phyloP scores from a whole-genome alignment of 2,113 vertebrate species.

The Craseonycteris thonglongyai region DNA sequence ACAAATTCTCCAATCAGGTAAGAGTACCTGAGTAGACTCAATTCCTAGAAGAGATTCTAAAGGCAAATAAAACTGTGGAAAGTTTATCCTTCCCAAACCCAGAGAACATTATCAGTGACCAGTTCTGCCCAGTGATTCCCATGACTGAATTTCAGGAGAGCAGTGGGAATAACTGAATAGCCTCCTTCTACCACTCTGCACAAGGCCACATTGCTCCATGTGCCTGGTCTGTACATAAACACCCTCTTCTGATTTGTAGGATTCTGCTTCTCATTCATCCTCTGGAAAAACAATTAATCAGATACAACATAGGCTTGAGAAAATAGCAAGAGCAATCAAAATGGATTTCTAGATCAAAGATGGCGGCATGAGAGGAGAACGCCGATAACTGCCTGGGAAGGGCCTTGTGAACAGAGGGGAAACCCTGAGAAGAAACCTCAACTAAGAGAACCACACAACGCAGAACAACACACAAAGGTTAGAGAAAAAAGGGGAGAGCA shows the following conservation, averaged over 20 bases:
- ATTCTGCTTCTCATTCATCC: not conserved
- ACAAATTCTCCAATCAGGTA: not conserved
- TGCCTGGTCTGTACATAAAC: not conserved
- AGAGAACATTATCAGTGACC: rapidly evolving
- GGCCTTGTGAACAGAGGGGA: too few relatives aligned
- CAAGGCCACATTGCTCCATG: rapidly evolving
- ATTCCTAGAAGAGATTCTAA: not conserved
- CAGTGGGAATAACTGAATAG: not conserved
- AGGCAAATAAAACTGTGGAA: not conserved
- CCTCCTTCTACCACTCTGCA: not conserved
- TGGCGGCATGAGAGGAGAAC: too few relatives aligned
- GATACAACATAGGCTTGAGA: not conserved
- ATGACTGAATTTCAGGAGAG: not conserved
- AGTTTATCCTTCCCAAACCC: not conserved
- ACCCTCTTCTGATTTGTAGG: not conserved
- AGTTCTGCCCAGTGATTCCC: not conserved
- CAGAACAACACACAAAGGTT: too few relatives aligned
- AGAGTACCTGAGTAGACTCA: not conserved
- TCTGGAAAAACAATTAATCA: not conserved
- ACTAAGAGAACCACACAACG: too few relatives aligned
- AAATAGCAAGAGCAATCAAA: not conserved
- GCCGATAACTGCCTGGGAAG: too few relatives aligned
- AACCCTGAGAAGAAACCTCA: too few relatives aligned
- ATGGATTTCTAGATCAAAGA: too few relatives aligned
- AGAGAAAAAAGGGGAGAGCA: too few relatives aligned